Evolutionary conservation across 2,888 invertebrate genomes (phyloP).

Genomic region (Apamea anceps): DNA sequence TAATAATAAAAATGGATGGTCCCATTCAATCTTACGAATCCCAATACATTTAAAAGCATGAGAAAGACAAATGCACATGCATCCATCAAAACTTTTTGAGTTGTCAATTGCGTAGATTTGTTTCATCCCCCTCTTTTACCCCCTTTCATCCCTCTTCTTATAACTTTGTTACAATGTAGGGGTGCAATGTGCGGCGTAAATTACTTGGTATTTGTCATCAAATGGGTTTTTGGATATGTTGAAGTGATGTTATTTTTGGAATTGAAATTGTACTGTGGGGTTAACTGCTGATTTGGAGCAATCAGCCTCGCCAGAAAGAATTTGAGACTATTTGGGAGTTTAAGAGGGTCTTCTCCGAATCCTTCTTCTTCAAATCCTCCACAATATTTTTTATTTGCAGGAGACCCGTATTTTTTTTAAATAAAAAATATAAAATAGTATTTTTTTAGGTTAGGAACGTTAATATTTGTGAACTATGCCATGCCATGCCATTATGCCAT

Average conservation of each 20-base stretch:
- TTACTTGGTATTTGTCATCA: slow-evolving; percentile 55
- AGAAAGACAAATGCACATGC: slow-evolving; percentile 57
- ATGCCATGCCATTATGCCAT: too few relatives aligned
- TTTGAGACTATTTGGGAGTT: background rate
- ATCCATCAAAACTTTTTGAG: slow-evolving; percentile 62
- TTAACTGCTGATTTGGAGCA: background rate
- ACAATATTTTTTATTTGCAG: too few relatives aligned
- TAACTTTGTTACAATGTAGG: slow-evolving; percentile 62
- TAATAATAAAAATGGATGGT: slow-evolving; percentile 23
- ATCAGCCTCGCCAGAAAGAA: background rate
- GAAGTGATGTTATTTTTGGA: background rate
- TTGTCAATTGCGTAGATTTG: slow-evolving; percentile 67
- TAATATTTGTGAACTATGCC: too few relatives aligned
- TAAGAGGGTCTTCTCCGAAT: too few relatives aligned
- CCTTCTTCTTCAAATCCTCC: too few relatives aligned
- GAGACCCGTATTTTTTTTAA: background rate
- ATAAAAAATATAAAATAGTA: too few relatives aligned
- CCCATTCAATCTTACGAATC: slow-evolving; percentile 44
- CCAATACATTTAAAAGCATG: slow-evolving; percentile 54
- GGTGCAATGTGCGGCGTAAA: slow-evolving; percentile 49
- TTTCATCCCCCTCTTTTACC: slow-evolving; percentile 24
- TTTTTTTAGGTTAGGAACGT: too few relatives aligned
- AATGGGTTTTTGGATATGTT: slow-evolving; percentile 26
- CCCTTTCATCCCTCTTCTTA: slow-evolving; percentile 38
- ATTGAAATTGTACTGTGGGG: background rate